Evolutionary conservation across 2,797 vertebrate species (phyloP).

Genomic region (Champsocephalus gunnari): DNA sequence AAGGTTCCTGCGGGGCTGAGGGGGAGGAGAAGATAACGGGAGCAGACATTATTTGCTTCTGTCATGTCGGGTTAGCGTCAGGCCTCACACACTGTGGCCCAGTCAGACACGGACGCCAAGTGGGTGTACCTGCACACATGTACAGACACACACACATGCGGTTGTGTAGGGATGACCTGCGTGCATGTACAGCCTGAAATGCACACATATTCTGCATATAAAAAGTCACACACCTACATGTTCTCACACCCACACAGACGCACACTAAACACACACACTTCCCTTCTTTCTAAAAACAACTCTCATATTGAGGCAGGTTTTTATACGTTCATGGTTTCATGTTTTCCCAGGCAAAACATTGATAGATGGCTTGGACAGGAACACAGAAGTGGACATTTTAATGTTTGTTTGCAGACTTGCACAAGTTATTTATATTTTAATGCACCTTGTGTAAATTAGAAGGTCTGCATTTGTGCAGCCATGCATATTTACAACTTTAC

Average conservation of each 20-base stretch:
- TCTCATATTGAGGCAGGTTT: constrained; percentile 23
- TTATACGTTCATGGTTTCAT: constrained; percentile 27
- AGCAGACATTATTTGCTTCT: constrained; percentile 90
- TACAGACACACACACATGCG: constrained; percentile 30
- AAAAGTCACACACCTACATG: constrained; percentile 44
- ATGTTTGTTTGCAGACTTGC: constrained; percentile 15
- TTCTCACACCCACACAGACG: constrained; percentile 37
- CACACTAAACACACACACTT: constrained; percentile 38
- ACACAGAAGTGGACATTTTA: neutral
- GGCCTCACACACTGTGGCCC: constrained; percentile 77
- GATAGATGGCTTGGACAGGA: constrained; percentile 15
- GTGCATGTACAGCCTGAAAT: constrained; percentile 36
- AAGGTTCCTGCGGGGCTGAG: constrained; percentile 80
- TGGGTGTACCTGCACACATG: constrained; percentile 77
- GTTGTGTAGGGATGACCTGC: constrained; percentile 29
- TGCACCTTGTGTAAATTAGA: constrained; percentile 5
- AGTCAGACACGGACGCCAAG: constrained; percentile 71
- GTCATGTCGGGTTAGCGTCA: constrained; percentile 86
- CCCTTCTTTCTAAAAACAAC: constrained; percentile 25
- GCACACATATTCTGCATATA: constrained; percentile 46
- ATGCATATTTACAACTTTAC: constrained; percentile 34
- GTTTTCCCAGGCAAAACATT: constrained; percentile 5
- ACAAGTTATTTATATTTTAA: constrained; percentile 17
- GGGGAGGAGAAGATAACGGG: constrained; percentile 83
- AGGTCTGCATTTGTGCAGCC: constrained; percentile 27